A percentile compares a stretch with the other conserved stretches of the same genome.
These are phyloP conservation scores for Leucoraja ocellata DNA, from an alignment of 2,797 vertebrate genomes.

Conservation along the genomic window DNA sequence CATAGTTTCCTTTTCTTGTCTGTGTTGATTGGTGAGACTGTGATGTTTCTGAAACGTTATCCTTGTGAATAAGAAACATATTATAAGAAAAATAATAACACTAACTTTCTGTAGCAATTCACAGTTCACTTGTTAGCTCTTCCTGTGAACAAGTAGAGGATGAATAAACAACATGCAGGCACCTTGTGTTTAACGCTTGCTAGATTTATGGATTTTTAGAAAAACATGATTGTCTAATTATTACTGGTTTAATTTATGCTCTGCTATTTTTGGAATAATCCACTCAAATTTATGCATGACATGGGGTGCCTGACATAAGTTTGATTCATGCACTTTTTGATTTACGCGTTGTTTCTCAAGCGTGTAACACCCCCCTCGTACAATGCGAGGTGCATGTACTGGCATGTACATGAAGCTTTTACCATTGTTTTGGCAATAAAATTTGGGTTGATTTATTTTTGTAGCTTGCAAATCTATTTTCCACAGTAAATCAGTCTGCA, in stretches of 20 bases:
- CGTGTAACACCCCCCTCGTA: too few relatives aligned
- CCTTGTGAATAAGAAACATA: not conserved
- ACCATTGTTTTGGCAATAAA: not conserved
- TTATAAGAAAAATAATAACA: not conserved
- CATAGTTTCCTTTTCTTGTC: not conserved
- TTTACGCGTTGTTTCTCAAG: too few relatives aligned
- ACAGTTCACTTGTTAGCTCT: not conserved
- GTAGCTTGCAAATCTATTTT: not conserved
- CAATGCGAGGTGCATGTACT: too few relatives aligned
- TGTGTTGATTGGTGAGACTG: too few relatives aligned
- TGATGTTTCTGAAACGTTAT: not conserved
- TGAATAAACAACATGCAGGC: not conserved
- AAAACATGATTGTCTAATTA: too few relatives aligned
- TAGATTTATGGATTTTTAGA: too few relatives aligned
- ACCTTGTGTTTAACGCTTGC: too few relatives aligned
- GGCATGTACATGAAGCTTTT: not conserved
- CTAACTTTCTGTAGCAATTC: not conserved
- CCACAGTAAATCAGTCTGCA: not conserved
- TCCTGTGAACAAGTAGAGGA: not conserved
- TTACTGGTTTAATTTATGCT: too few relatives aligned
- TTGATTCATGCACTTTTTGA: too few relatives aligned
- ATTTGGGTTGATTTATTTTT: not conserved
- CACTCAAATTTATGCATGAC: too few relatives aligned
- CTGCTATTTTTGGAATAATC: too few relatives aligned
- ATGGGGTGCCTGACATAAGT: too few relatives aligned